Conservation (phyloP, 2,113 vertebrate genomes). For the Chaetorhynchus papuensis region DNA sequence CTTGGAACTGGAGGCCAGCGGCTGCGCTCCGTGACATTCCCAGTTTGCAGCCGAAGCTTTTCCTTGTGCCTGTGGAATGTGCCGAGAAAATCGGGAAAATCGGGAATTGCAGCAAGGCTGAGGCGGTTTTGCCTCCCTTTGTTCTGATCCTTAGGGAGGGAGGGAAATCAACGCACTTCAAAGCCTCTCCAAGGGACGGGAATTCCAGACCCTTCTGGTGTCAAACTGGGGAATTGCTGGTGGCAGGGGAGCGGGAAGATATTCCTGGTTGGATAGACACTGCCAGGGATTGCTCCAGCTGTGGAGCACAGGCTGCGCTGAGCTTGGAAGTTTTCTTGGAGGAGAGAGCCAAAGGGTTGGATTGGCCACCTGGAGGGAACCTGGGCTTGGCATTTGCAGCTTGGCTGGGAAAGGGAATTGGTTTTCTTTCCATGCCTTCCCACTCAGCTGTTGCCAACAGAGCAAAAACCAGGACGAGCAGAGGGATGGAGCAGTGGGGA, state of each 20-base stretch:
- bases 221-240: background rate
- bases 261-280: background rate
- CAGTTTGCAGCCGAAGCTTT: background rate
- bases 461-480: background rate
- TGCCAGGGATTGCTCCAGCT: accelerated
- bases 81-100: background rate
- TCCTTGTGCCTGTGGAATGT: background rate
- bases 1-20: background rate
- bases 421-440: background rate
- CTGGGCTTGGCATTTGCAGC: background rate
- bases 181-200: background rate
- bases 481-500: background rate
- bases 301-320: background rate
- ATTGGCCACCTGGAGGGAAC: background rate
- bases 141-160: background rate
- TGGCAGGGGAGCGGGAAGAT: background rate
- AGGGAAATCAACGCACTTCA: background rate
- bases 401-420: background rate
- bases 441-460: background rate
- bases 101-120: background rate
- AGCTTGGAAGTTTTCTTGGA: background rate
- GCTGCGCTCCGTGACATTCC: background rate
- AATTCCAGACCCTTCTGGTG: background rate
- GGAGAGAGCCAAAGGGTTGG: background rate
- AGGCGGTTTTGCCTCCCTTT: background rate